A percentile compares a stretch with the other conserved stretches of the same genome.
These are phyloP conservation scores for Halcyon malimbica DNA, from an alignment of 2,113 vertebrate genomes.

Conservation along the genomic window DNA sequence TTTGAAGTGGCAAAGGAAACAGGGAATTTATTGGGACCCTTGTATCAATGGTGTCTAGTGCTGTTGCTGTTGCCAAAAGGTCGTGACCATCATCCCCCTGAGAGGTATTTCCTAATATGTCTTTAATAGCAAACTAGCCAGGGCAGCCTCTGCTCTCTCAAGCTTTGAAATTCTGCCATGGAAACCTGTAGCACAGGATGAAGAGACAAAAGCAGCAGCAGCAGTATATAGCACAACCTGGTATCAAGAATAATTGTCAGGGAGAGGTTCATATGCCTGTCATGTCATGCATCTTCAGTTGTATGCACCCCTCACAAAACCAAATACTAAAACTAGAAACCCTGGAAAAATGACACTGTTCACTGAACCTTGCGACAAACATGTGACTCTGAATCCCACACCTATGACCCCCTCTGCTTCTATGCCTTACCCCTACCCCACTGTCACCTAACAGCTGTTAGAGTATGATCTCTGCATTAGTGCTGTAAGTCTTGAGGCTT, in stretches of 20 bases:
- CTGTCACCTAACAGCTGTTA: neutral
- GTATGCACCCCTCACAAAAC: neutral
- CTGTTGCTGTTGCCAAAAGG: neutral
- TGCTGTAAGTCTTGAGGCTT: neutral
- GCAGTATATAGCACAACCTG: neutral
- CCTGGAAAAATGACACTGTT: neutral
- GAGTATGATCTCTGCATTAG: neutral
- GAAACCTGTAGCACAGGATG: neutral
- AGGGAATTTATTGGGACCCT: neutral
- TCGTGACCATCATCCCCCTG: neutral
- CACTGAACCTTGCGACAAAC: neutral
- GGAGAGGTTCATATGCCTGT: neutral
- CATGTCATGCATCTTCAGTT: neutral
- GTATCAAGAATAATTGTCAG: neutral
- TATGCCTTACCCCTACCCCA: neutral
- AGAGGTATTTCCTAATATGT: neutral
- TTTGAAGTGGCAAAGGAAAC: neutral
- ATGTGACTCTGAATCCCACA: neutral
- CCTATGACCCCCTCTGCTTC: fast-evolving
- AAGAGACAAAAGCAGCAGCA: neutral
- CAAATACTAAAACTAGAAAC: neutral
- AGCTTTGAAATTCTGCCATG: neutral
- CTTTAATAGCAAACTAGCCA: neutral
- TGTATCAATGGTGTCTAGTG: neutral
- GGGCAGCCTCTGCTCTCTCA: neutral